Conservation (phyloP, 2,888 invertebrate genomes). For the Linnaemya tessellans region DNA sequence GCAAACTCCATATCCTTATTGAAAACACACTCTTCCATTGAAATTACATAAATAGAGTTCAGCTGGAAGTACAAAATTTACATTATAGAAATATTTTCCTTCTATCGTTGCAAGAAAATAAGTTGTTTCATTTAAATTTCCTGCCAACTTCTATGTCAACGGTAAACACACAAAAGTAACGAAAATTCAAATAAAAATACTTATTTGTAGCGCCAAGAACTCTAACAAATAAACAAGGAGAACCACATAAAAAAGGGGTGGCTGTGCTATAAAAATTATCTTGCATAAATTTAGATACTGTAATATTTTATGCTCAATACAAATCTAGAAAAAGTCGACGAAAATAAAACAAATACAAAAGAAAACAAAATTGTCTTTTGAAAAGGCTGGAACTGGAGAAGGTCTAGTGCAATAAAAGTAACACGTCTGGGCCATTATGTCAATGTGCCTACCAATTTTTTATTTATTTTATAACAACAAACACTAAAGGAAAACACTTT, state of each 20-base stretch:
- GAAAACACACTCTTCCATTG: neutral
- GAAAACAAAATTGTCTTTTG: slow-evolving; percentile 5
- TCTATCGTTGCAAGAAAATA: slow-evolving; percentile 45
- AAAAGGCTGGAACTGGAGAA: slow-evolving; percentile 10
- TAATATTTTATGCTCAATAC: slow-evolving; percentile 16
- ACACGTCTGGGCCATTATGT: slow-evolving; percentile 70
- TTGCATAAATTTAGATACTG: slow-evolving; percentile 34
- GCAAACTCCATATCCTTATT: neutral
- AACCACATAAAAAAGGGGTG: slow-evolving; percentile 50
- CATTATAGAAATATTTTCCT: slow-evolving; percentile 54
- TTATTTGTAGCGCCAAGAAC: neutral
- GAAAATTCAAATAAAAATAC: slow-evolving; percentile 7
- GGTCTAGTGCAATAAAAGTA: slow-evolving; percentile 55
- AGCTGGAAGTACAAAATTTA: slow-evolving; percentile 32
- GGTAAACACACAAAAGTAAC: neutral
- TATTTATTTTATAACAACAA: slow-evolving; percentile 34
- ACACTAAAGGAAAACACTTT: slow-evolving; percentile 34
- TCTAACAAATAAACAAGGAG: slow-evolving; percentile 5
- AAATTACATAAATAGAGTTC: slow-evolving; percentile 10
- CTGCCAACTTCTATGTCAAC: neutral
- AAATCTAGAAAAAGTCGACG: neutral
- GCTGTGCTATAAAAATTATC: slow-evolving; percentile 60
- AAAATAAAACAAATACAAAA: neutral
- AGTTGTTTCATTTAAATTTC: slow-evolving; percentile 58
- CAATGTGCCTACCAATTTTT: slow-evolving; percentile 64